Evolutionary conservation across 2,113 vertebrate species (phyloP), one percentile per base, ranked within the genome.

Genomic region (Ivindomyrus marchei): DNA sequence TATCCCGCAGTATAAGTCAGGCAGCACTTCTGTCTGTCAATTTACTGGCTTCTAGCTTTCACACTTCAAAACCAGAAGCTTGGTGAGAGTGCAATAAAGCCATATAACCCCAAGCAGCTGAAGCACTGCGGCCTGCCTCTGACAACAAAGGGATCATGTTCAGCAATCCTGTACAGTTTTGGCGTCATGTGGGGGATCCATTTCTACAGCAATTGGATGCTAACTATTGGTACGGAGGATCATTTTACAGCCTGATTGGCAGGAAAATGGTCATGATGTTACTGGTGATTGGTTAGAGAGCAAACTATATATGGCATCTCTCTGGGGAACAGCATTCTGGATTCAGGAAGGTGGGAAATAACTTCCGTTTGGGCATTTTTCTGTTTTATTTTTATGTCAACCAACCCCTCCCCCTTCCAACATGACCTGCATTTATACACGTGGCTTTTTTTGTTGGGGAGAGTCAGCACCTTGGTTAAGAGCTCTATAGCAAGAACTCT

Each of bases 11-110:
- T 85, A 47, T 50, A 53, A 36, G 7, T 53, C 15, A 42, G 49
- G 49, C 47, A 86, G n/a, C 85, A 52, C 49, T 53, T 52, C 83
- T n/a, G 21, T 53, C 85, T 87, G 85, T 87, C 49, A 15, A 7
- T 47, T 53, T 87, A 87, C 49, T 87, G 85, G n/a, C 45, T 47
- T 50, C 84, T n/a, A n/a, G 24, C n/a, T 50, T 86, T 50, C 84
- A 87, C 49, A 53, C 85, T 36, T 52, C 49, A 52, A 52, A 49
- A 47, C 49, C 85, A 52, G 83, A n/a, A 52, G n/a, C 49, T 31
- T 19, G 42, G 42, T 39, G n/a, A 31, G 27, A 36, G 13, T 6
- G 49, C 50, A 39, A 56, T 52, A 87, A 87, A 86, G 47, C 45
- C 8, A 50, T 47, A 86, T 50, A 47, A 86, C 84, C 84, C 2